Evolutionary conservation across 1,140 invertebrate species (phyloP).

Genomic region (Rhynchophorus ferrugineus): DNA sequence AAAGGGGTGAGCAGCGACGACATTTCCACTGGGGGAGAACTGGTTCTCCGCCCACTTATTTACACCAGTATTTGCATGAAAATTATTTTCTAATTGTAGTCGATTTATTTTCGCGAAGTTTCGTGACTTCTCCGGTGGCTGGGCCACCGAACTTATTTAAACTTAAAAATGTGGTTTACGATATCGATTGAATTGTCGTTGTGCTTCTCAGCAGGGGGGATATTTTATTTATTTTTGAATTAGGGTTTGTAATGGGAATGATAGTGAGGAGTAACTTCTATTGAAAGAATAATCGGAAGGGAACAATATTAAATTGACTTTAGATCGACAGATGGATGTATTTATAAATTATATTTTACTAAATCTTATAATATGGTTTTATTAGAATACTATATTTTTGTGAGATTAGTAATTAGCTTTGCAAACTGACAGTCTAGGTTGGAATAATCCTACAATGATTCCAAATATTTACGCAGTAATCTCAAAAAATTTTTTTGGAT

Average conservation of each 20-base stretch:
- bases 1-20: too few relatives aligned
- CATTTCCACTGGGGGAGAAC: background rate
- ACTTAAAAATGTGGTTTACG: conserved; percentile 4
- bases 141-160: background rate
- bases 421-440: too few relatives aligned
- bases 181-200: background rate
- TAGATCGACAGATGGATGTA: too few relatives aligned
- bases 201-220: background rate
- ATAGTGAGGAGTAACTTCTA: background rate
- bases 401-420: too few relatives aligned
- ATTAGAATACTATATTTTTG: too few relatives aligned
- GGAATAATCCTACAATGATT: too few relatives aligned
- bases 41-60: conserved; percentile 4
- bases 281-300: too few relatives aligned
- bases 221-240: background rate
- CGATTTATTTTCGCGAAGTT: conserved; percentile 13
- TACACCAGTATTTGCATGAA: conserved; percentile 19
- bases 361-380: too few relatives aligned
- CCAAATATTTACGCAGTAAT: too few relatives aligned
- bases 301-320: too few relatives aligned
- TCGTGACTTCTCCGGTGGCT: background rate
- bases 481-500: too few relatives aligned
- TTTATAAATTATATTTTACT: too few relatives aligned
- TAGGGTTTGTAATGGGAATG: background rate
- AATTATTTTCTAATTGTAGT: conserved; percentile 18